phyloP scores from a whole-genome alignment of 2,888 invertebrate species.

The Melinopterus prodromus region DNA sequence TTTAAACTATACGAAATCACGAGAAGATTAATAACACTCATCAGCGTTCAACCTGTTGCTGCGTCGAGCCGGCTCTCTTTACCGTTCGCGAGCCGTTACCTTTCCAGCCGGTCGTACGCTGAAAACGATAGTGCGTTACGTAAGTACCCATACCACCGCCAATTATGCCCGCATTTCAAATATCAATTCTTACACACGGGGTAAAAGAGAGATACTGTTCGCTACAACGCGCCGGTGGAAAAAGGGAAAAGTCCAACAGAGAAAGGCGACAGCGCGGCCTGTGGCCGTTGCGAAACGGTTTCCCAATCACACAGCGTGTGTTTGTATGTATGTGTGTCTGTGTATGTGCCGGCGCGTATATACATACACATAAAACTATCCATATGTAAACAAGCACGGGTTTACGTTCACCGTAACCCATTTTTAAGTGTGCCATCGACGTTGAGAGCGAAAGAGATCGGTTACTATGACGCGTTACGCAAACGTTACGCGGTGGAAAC shows the following conservation, averaged over 20 bases:
- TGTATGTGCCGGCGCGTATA: constrained; percentile 7
- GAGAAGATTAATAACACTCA: background rate
- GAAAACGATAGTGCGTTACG: constrained; percentile 18
- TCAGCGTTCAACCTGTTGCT: background rate
- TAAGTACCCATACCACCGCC: constrained; percentile 6
- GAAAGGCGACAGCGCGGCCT: constrained; percentile 16
- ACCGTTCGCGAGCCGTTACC: background rate
- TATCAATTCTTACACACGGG: background rate
- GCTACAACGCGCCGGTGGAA: background rate
- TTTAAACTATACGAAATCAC: background rate
- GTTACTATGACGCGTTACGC: background rate
- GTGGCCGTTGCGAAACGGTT: constrained; percentile 15
- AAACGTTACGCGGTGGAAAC: background rate
- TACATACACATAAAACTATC: background rate
- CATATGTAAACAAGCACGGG: constrained; percentile 6
- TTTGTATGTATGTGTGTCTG: background rate
- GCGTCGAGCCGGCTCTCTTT: background rate
- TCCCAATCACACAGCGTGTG: constrained; percentile 11
- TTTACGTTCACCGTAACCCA: constrained; percentile 35
- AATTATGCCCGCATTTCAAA: constrained; percentile 24
- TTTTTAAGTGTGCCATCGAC: constrained; percentile 39
- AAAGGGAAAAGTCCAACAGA: background rate
- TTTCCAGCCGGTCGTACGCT: background rate
- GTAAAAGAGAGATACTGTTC: background rate
- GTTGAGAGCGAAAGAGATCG: background rate